Percentiles rank a stretch among this genome's conserved stretches.
Evolutionary conservation across 2,888 invertebrate species (phyloP).

Genomic region (Apomyelois bistriatella): DNA sequence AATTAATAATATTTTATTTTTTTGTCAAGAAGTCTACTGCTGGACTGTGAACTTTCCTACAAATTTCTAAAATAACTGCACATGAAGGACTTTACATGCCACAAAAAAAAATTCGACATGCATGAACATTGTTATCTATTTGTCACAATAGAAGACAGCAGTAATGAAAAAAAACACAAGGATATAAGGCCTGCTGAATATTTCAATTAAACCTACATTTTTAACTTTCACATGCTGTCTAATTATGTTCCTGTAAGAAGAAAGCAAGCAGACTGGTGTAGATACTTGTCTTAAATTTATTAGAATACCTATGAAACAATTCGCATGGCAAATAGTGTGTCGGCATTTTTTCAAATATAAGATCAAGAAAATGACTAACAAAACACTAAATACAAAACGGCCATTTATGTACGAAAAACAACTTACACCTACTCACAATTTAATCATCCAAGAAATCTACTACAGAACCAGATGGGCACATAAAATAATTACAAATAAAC

Average conservation of each 20-base stretch:
- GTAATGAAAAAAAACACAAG: too few species aligned
- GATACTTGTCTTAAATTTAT: constrained; percentile 38
- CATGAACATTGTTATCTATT: too few species aligned
- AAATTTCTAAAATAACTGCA: too few species aligned
- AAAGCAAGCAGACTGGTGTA: constrained; percentile 35
- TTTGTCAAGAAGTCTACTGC: too few species aligned
- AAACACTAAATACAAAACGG: constrained; percentile 16
- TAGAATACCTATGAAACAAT: constrained; percentile 52
- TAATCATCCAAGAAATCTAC: constrained; percentile 32
- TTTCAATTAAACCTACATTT: neutral
- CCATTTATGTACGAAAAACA: constrained; percentile 26
- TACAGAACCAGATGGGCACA: constrained; percentile 11
- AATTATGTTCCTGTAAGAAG: constrained; percentile 36
- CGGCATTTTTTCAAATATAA: constrained; percentile 15
- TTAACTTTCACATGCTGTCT: constrained; percentile 41
- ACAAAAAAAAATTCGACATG: too few species aligned
- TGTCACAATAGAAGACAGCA: too few species aligned
- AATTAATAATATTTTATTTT: too few species aligned
- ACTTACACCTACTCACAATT: constrained; percentile 42
- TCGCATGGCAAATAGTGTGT: constrained; percentile 36
- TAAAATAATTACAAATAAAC: constrained; percentile 17
- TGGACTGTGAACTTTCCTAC: too few species aligned
- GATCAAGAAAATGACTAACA: constrained; percentile 1
- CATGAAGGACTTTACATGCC: too few species aligned
- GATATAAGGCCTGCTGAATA: neutral